Base-by-base conservation (phyloP, 2,113 vertebrate species). In the Rhinolophus sinicus region DNA sequence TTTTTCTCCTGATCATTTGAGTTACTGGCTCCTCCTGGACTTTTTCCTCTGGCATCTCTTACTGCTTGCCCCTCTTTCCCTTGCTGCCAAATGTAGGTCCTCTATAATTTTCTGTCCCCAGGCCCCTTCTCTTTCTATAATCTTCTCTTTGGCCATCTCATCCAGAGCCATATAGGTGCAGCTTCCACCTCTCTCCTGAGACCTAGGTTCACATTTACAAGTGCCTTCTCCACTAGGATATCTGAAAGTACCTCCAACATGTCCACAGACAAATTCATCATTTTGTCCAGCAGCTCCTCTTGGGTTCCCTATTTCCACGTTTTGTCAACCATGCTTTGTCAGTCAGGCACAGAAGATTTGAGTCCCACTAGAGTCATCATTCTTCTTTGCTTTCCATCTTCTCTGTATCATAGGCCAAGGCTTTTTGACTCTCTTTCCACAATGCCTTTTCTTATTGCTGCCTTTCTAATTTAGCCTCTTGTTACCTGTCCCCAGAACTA, bases 311-410 rank as follows among this genome's bases (percentile, higher is more conserved):
- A 13, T 72, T n/a, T 88, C 75, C 26, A 4, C 2, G 69, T 38
- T 4, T 26, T 52, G 14, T n/a, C 18, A 0, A 0, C 26, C 8
- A 44, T 3, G 14, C 22, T 21, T 22, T 60, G 12, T 8, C 56
- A 65, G 62, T 2, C 67, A 82, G 70, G 58, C 40, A 72, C 28
- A 84, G 13, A n/a, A 77, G 35, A 78, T 12, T 3, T 3, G 18
- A 54, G 19, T 54, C 47, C 19, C 58, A 15, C 33, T 83, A 33
- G 28, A 33, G 33, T 95, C 56, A 28, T 54, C 47, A 13, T 8
- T n/a, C 16, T 82, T 38, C 8, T 3, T 16, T 13, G 33, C 8
- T 82, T 67, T n/a, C 21, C 2, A 14, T 62, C 44, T 86, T 52
- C 50, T 85, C n/a, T 21, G 18, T 22, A 6, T 50, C 24, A 0